Evolutionary conservation across 2,888 invertebrate species (phyloP), one percentile per base, ranked within the genome.

Genomic region (Stenolophus ochropezus): DNA sequence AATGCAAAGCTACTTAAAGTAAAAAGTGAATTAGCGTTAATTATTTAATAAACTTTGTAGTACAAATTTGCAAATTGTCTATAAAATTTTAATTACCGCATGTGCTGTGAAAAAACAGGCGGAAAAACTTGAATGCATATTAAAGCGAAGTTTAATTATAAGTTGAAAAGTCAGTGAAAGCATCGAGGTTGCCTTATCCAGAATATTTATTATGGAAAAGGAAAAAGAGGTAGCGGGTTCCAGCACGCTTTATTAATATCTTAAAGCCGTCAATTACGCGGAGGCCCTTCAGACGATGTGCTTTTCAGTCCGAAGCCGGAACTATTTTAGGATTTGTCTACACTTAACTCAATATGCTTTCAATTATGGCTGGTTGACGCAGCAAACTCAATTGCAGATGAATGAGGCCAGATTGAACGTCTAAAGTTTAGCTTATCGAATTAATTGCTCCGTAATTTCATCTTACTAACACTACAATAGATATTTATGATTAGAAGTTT

Each of bases 151-250:
- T 56, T 56, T 56, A 56, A 56, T 56, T 56, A 56, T 56, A 56
- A 56, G 56, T 56, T 56, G 56, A 56, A 56, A 56, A 56, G 56
- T 56, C 21, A 56, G 21, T 56, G 53, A 53, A 56, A 56, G 56
- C 56, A 56, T 56, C 20, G 21, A 56, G 20, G 21, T 20, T 18
- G 56, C 20, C 20, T 21, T 11, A 6, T 21, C 21, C 56, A 56
- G 20, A 56, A 56, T 56, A 56, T 56, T 56, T 56, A 56, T 56
- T 56, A 56, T 56, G 56, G 56, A 56, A 56, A 56, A 56, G 21
- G 56, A 56, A 56, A 56, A 56, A 56, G 56, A 56, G 56, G 18
- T 56, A 56, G 11, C 21, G 21, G 6, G 20, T 1, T 56, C 56
- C 11, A 56, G 20, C 18, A 56, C 20, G 56, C 20, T 56, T 56